Base-by-base conservation (phyloP, 2,888 invertebrate species). In the Trilocha varians region DNA sequence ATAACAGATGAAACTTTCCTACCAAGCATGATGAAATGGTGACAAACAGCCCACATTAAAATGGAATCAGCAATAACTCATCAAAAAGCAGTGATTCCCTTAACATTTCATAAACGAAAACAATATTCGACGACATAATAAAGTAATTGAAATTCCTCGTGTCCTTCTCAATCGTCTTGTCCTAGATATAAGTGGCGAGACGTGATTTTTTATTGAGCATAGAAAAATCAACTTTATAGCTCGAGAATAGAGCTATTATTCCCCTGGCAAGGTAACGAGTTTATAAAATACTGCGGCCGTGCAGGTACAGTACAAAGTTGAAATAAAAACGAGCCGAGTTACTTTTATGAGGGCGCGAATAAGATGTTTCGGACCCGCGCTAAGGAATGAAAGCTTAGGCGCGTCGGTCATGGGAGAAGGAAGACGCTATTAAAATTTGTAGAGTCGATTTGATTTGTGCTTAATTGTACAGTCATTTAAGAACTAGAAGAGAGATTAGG, bases 341-440 rank as follows among this genome's bases (percentile, higher is more conserved):
- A 84, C 85, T 83, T 85, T 84, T 85, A 85, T 84, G 85, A 84
- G 85, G 82, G 84, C 85, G 85, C 79, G 85, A 85, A 85, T 84
- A 85, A 85, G 84, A 84, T 84, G 84, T 84, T 84, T 84, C 77
- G 80, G 80, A 83, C 78, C 78, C 72, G 70, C 76, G 76, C 78
- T 78, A 70, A 80, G 73, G 80, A 82, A 85, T 83, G 83, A 75
- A 73, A 60, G 59, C 42, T 43, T 47, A 57, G 51, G 63, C 13
- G 25, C 46, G 37, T 34, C 70, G 71, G 37, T 47, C 55, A 82
- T 51, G 57, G 47, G 18, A 32, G 8, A 2, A 3, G 15, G 40
- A 37, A 55, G 59, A 51, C 56, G 63, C 49, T 44, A 34, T 9
- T 5, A 11, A 25, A 18, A 18, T 1, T 25, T 1, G 3, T 9